Evolutionary conservation across 2,113 vertebrate species (phyloP), one percentile per base, ranked within the genome.

Genomic region (Hassar affinis): DNA sequence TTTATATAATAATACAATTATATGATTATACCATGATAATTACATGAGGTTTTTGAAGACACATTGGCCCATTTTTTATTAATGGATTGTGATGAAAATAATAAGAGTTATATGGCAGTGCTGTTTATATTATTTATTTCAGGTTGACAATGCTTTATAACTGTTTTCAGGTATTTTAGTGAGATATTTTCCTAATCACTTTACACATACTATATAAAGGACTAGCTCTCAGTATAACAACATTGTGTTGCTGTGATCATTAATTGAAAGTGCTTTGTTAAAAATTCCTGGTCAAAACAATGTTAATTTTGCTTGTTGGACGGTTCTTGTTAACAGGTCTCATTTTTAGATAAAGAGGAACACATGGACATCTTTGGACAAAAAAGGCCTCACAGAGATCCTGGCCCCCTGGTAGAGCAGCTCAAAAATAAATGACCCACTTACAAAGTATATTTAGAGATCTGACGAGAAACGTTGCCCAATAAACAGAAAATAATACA

Each of bases 401-500:
- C 35, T 79, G 62, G 57, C 62, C 83, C 81, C 77, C 80, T 83
- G 80, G 80, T 42, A 68, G 47, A 84, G 27, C 30, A 69, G 68
- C 25, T 69, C 11, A 68, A 85, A 82, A 82, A 35, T 87, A 87
- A 83, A 85, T 35, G 6, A 49, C 69, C 61, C 22, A 79, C 74
- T 87, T 79, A 81, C 49, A 33, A 82, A 69, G 75, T 76, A 33
- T 77, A 81, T 54, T 81, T 76, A 83, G 68, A 83, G 51, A 33
- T 52, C 59, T 68, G 66, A 61, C 56, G 38, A 75, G 22, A 83
- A 80, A 74, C 33, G 27, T 64, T 85, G 56, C 76, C 80, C 57
- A 15, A 33, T 59, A 33, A 75, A 81, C 86, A 22, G 71, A 83
- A 33, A 87, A 87, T 83, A 87, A 69, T 51, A 80, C 80, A 68